Percentiles rank a stretch among this genome's conserved stretches.
phyloP scores from a whole-genome alignment of 2,888 invertebrate genomes.

The Ashinkailepas kermadecensis region DNA sequence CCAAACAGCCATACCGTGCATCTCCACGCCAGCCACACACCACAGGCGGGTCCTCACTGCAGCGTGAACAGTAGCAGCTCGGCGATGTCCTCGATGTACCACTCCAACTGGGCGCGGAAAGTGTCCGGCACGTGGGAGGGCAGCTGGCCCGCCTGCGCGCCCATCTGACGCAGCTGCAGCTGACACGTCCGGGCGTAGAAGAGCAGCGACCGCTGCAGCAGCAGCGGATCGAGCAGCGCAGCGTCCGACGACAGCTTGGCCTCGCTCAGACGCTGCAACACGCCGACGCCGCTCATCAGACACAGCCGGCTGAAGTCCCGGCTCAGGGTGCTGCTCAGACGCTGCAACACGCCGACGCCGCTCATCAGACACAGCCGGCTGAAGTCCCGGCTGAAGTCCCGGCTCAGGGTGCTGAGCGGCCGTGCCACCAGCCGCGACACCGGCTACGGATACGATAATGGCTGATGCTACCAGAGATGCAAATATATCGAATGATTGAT shows the following conservation, averaged over 20 bases:
- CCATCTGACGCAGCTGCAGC: conserved; percentile 29
- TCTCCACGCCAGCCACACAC: no score
- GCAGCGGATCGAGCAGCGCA: conserved; percentile 71
- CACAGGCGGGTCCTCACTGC: conserved; percentile 59
- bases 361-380: no score
- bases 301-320: no score
- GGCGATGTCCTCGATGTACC: conserved; percentile 95
- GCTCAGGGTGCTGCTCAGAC: no score
- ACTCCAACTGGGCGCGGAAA: conserved; percentile 90
- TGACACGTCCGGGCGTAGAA: conserved; percentile 33
- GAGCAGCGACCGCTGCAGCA: conserved; percentile 58
- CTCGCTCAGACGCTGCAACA: conserved; percentile 49
- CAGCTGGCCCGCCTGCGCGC: conserved; percentile 51
- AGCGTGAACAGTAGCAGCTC: conserved; percentile 88
- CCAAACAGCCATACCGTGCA: no score
- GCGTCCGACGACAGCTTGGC: conserved; percentile 89
- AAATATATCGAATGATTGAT: no score
- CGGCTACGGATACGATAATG: no score
- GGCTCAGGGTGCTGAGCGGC: no score
- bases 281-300: no score
- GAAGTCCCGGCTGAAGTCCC: no score
- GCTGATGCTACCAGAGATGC: no score
- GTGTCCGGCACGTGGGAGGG: conserved; percentile 56
- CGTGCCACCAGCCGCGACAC: no score
- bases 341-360: conserved; percentile 35